Evolutionary conservation across 2,113 vertebrate genomes (phyloP), one percentile per base, ranked within the genome.

Genomic region (Jaculus jaculus): DNA sequence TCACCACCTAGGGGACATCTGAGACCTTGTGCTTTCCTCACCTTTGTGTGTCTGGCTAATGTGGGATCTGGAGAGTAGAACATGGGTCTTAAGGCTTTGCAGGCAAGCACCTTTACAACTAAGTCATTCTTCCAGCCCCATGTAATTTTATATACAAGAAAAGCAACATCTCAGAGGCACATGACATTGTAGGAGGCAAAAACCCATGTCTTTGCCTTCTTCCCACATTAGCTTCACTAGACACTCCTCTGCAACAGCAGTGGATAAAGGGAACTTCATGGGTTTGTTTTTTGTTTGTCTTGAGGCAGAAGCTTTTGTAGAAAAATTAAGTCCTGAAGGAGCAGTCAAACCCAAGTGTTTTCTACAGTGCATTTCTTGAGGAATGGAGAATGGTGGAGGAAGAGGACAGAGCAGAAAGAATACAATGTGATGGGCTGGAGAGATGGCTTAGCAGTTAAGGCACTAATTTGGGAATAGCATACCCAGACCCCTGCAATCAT

Each of bases 91-190:
- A 47, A 47, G 42, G 42, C 5, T 47, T 47, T 47, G 42, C 42
- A 47, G 42, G 42, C 42, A 47, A 47, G 42, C 8, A 8, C 42
- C 42, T 47, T 47, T 6, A 47, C 42, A 6, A 8, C 42, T 47
- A 47, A 47, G 42, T 8, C 8, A 47, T 47, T 8, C 8, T 8
- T 47, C 42, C 42, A 47, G 8, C 42, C 42, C 42, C 24, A 34
- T 65, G 4, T 78, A 72, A 66, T 30, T 73, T 89, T 47, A 28
- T 73, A 89, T 73, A 24, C 66, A 58, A 92, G 42, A 30, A n/a
- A 73, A 72, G 24, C 26, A 81, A 18, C 9, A 4, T 78, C 54
- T 79, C 24, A 84, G 61, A 80, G 37, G 60, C 17, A 69, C 65
- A 66, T 54, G 16, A 20, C 42, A 7, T 17, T 69, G 17, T 60